Evolutionary conservation across 2,888 invertebrate species (phyloP), one percentile per base, ranked within the genome.

Genomic region (Tuta absoluta): DNA sequence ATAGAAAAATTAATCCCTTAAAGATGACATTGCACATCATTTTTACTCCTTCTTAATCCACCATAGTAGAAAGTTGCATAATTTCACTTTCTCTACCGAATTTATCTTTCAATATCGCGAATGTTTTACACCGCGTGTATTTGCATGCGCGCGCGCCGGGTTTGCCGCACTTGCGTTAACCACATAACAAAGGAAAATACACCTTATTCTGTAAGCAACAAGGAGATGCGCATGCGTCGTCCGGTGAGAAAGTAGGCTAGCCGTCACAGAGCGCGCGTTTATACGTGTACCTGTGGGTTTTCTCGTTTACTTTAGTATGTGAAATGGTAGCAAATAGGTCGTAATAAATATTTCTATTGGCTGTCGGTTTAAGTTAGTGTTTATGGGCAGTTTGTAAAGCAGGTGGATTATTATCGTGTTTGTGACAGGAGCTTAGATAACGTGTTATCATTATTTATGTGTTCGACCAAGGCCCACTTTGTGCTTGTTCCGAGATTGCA

Each of bases 21-120:
- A 56, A 11, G 5, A n/a, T 17, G 28, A 56, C 23, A 23, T 24
- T 33, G 17, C 28, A 56, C 7, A 33, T n/a, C 33, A 33, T 56
- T 17, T 33, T 33, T n/a, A 56, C n/a, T 11, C 28, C 38, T 21
- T 59, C 38, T 41, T 59, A 41, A 56, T 56, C 56, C 33, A 33
- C n/a, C 38, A 71, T 74, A 72, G 81, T 87, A 87, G 90, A 91
- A 90, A 91, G 89, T 91, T 91, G 89, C 91, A 84, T 91, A 90
- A 91, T 86, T 82, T 85, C 75, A 89, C 91, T 90, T 91, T 91
- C 90, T 87, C 90, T 87, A 68, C 71, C 74, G 66, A 85, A 87
- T 84, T 87, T 82, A 86, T 85, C 80, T 83, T 77, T 79, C 73
- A 76, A 78, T 81, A 82, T 86, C 83, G 85, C 82, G 76, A 81